phyloP scores from a whole-genome alignment of 2,797 vertebrate species.

The Chrysocyon brachyurus region DNA sequence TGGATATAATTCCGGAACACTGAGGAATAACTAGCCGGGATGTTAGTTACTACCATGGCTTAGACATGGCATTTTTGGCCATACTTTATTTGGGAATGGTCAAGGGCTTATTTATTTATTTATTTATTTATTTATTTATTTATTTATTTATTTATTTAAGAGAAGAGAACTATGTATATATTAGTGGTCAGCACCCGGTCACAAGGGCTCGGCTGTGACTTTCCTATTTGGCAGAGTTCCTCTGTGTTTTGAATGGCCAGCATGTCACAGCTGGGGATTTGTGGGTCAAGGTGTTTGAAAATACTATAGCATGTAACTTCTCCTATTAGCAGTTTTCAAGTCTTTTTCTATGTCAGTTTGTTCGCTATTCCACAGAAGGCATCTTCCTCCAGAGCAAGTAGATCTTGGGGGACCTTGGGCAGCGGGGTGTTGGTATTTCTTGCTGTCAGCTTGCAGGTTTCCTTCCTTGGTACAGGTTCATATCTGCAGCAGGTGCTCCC shows the following conservation, averaged over 20 bases:
- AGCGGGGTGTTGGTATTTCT: neutral
- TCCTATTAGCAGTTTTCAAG: neutral
- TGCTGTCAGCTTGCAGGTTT: neutral
- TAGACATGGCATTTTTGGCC: neutral
- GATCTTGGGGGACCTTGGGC: neutral
- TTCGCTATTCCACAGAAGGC: neutral
- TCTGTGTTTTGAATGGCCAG: conserved; percentile 39
- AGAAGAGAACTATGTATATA: neutral
- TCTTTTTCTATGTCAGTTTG: neutral
- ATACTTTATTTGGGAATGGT: neutral
- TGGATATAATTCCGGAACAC: neutral
- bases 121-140: neutral
- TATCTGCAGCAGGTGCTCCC: neutral
- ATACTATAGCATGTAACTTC: neutral
- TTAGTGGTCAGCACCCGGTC: neutral
- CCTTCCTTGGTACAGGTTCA: neutral
- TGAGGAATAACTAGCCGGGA: neutral
- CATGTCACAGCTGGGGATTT: conserved; percentile 35
- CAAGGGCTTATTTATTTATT: neutral
- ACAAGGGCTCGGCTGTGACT: neutral
- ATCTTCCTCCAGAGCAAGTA: neutral
- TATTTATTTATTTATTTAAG: neutral
- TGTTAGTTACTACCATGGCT: neutral
- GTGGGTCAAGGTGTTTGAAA: conserved; percentile 31
- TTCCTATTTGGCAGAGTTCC: neutral